phyloP scores from a whole-genome alignment of 2,113 vertebrate species.

The Platysteira castanea region DNA sequence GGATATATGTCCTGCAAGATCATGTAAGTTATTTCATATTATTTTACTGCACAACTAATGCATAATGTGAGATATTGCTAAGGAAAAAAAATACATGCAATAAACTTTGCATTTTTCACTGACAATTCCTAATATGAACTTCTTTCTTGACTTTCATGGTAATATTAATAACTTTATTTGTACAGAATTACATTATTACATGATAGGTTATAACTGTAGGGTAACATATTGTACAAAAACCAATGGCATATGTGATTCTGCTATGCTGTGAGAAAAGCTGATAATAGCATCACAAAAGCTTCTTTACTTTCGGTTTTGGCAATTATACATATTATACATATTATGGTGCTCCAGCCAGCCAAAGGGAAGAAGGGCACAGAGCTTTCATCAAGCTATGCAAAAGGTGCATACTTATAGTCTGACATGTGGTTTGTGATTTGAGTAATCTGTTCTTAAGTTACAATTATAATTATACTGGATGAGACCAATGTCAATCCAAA shows the following conservation, averaged over 20 bases:
- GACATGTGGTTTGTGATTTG: conserved; percentile 31
- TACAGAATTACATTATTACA: neutral
- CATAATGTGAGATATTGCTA: neutral
- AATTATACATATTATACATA: conserved; percentile 6
- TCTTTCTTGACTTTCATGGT: neutral
- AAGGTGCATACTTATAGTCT: neutral
- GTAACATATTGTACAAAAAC: neutral
- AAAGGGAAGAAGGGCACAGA: neutral
- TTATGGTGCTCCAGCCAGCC: neutral
- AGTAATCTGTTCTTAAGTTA: conserved; percentile 53
- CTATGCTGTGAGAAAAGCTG: conserved; percentile 17
- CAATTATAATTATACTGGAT: conserved; percentile 58
- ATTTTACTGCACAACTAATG: neutral
- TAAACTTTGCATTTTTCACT: neutral
- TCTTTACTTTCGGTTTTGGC: conserved; percentile 17
- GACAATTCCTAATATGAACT: neutral
- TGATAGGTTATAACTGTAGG: neutral
- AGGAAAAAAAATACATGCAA: neutral
- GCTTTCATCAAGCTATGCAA: neutral
- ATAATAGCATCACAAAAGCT: conserved; percentile 33
- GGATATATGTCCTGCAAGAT: neutral
- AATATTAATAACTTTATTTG: neutral
- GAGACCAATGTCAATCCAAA: neutral
- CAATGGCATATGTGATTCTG: neutral
- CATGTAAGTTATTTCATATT: neutral